A percentile compares a stretch with the other conserved stretches of the same genome.
These are phyloP conservation scores for Pelvicachromis taeniatus DNA, from an alignment of 2,113 vertebrate genomes.

Conservation along the genomic window DNA sequence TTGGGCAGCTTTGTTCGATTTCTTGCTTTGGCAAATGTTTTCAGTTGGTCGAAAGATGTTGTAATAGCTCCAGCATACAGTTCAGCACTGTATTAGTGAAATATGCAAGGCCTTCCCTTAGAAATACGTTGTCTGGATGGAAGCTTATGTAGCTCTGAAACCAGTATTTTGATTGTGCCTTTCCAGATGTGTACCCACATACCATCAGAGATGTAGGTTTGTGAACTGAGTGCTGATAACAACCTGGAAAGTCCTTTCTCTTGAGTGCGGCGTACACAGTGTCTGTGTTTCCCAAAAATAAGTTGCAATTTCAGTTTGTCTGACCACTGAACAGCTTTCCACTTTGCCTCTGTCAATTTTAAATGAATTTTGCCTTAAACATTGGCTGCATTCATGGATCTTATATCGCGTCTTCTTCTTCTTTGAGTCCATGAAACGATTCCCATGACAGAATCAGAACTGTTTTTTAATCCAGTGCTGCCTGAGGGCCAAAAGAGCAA, in stretches of 20 bases:
- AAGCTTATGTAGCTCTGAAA: neutral
- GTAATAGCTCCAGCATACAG: neutral
- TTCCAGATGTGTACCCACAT: neutral
- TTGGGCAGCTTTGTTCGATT: neutral
- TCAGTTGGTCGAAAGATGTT: rapidly evolving
- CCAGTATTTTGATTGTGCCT: neutral
- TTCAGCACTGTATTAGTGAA: neutral
- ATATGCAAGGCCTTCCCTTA: neutral
- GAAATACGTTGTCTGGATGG: neutral
- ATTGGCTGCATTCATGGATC: rapidly evolving
- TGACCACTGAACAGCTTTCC: neutral
- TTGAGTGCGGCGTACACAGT: neutral
- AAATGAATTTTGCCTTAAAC: rapidly evolving
- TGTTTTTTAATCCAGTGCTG: neutral
- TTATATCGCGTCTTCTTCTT: neutral
- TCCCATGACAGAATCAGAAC: neutral
- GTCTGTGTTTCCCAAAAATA: neutral
- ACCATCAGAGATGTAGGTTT: neutral
- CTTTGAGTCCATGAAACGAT: neutral
- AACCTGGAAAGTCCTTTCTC: neutral
- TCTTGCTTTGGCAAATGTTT: neutral
- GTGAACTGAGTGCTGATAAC: neutral
- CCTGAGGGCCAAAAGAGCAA: neutral
- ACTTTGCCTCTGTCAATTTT: neutral
- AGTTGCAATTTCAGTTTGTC: neutral